phyloP scores from a whole-genome alignment of 2,888 invertebrate genomes.

The Campaea margaritaria region DNA sequence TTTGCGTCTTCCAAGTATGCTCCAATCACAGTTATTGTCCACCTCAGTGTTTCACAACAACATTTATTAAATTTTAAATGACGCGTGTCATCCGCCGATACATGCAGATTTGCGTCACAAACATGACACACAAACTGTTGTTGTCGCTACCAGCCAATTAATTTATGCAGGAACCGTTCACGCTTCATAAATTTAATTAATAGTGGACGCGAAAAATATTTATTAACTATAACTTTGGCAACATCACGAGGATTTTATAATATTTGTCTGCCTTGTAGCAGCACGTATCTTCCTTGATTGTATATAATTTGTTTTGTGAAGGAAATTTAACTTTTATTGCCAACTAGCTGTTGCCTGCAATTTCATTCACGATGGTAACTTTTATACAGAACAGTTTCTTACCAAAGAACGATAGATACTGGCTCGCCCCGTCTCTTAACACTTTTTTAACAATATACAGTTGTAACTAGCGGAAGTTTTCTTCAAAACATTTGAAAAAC shows the following conservation, averaged over 20 bases:
- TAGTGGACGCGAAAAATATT: slow-evolving; percentile 6
- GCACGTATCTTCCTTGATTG: too few species aligned
- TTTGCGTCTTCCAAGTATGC: too few species aligned
- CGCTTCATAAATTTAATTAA: slow-evolving; percentile 35
- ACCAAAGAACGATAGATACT: too few species aligned
- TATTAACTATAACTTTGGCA: not conserved
- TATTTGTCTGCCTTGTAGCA: not conserved
- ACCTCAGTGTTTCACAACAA: slow-evolving; percentile 3
- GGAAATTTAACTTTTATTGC: not conserved
- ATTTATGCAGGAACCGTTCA: slow-evolving; percentile 40
- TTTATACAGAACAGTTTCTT: too few species aligned
- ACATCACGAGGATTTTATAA: not conserved
- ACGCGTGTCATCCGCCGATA: slow-evolving; percentile 30
- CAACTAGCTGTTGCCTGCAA: too few species aligned
- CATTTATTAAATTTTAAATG: slow-evolving; percentile 26
- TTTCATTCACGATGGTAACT: too few species aligned
- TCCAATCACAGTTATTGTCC: not conserved
- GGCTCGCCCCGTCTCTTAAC: too few species aligned
- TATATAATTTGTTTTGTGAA: not conserved
- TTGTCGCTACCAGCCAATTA: slow-evolving; percentile 20
- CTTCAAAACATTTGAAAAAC: too few species aligned
- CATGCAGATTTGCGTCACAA: slow-evolving; percentile 44
- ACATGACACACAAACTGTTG: slow-evolving; percentile 28
- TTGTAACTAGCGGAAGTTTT: too few species aligned
- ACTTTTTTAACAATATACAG: too few species aligned